A percentile compares a stretch with the other conserved stretches of the same genome.
Evolutionary conservation across 1,140 invertebrate species (phyloP).

Genomic region (Hestina assimilis): DNA sequence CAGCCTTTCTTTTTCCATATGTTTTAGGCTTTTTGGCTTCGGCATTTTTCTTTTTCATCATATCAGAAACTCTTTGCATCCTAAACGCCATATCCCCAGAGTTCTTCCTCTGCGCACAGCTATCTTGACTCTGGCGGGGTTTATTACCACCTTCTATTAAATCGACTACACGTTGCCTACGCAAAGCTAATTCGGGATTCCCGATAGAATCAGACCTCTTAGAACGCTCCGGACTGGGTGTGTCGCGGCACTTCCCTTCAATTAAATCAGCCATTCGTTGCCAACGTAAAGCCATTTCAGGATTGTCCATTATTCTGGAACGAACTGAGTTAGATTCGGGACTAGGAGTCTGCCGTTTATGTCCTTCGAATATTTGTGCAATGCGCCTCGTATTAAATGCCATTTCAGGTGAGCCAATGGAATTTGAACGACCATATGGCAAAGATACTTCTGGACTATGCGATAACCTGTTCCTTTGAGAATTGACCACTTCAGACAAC

Average conservation of each 20-base stretch:
- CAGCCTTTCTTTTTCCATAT: constrained; percentile 48
- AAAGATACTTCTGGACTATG: constrained; percentile 40
- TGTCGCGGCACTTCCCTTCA: constrained; percentile 50
- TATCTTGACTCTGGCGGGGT: constrained; percentile 28
- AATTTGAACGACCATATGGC: constrained; percentile 45
- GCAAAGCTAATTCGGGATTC: constrained; percentile 51
- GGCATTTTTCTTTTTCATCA: constrained; percentile 50
- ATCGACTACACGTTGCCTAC: constrained; percentile 49
- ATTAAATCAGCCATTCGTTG: constrained; percentile 63
- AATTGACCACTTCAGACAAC: constrained; percentile 43
- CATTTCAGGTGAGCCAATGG: constrained; percentile 44
- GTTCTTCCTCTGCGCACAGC: constrained; percentile 31
- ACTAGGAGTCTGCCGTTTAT: constrained; percentile 44
- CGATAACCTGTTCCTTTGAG: constrained; percentile 34
- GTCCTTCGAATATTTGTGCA: constrained; percentile 54
- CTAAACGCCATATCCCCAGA: constrained; percentile 55
- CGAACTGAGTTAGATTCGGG: constrained; percentile 40
- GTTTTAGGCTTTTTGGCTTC: constrained; percentile 44
- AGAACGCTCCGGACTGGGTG: constrained; percentile 44
- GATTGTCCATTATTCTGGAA: constrained; percentile 41
- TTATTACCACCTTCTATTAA: constrained; percentile 48
- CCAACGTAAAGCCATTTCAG: constrained; percentile 50
- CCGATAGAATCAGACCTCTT: constrained; percentile 52
- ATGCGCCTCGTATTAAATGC: constrained; percentile 50
- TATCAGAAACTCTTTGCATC: constrained; percentile 56